Base-by-base conservation (phyloP, 2,797 vertebrate species). In the Ciconia nigra region DNA sequence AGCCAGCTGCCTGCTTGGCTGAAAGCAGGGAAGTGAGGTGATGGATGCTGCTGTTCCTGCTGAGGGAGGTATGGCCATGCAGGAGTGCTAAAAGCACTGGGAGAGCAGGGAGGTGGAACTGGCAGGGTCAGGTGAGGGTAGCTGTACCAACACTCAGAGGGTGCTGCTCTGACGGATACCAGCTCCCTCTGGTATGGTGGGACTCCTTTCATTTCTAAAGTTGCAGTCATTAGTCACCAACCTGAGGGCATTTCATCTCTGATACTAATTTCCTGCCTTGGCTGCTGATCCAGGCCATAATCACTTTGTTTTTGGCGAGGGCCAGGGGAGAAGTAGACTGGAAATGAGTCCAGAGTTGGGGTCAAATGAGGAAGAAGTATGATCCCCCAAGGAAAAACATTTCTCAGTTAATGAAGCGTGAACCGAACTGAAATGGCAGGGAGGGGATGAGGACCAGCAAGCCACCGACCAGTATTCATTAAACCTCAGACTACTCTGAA, bases 321-420 rank as follows among this genome's bases (percentile, higher is more conserved):
- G 16, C 46, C 25, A 88, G 67, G 31, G 71, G 74, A 93, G 78
- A 78, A 70, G 17, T n/a, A 63, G 39, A 49, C 42, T 96, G 74
- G 76, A 77, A 83, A 83, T 49, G 26, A 90, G 89, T 74, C 2
- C 12, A 89, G 42, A 61, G 39, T 51, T 9, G 13, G 41, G 83
- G 72, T 86, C 84, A 94, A 85, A 91, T 33, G 66, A 84, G 74
- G 84, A 96, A 92, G 72, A 72, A 84, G 62, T 52, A 55, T 42
- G n/a, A 91, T 90, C 28, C 83, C 73, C 13, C 17, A 69, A 69
- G 85, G 84, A 83, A 79, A 91, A 91, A 54, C 52, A 90, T 90
- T 91, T 93, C 67, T 83, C 55, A 77, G 65, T 55, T 93, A 95
- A 96, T 89, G 92, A 90, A 88, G 66, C 84, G 89, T 91, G 92